Percentiles rank a stretch among this genome's conserved stretches.
Conservation (phyloP, 2,888 invertebrate species). For the Tridacna gigas region DNA sequence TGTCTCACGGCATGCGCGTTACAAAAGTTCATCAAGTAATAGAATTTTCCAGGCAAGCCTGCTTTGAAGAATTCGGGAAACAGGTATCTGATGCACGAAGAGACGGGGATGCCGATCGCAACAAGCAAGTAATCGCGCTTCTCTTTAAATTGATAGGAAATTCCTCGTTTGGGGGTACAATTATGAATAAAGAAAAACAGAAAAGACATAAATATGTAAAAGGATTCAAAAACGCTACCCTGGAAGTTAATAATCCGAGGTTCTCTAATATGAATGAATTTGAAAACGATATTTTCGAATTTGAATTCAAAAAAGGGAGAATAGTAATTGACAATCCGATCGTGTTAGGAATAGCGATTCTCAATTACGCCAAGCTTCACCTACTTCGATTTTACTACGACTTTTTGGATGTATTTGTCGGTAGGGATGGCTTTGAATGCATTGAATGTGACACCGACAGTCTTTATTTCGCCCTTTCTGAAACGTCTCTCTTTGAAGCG, state of each 20-base stretch:
- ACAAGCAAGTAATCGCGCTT: conserved; percentile 15
- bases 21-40: conserved; percentile 51
- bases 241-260: conserved; percentile 28
- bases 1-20: conserved; percentile 54
- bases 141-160: conserved; percentile 34
- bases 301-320: not conserved
- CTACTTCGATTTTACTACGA: conserved; percentile 62
- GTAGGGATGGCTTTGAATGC: conserved; percentile 3
- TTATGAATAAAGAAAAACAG: conserved; percentile 31
- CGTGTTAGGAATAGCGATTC: conserved; percentile 37
- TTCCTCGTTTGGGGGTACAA: conserved; percentile 26
- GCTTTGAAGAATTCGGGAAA: conserved; percentile 53
- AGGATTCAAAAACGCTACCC: conserved; percentile 18
- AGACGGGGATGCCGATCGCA: conserved; percentile 27
- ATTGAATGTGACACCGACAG: too few relatives aligned
- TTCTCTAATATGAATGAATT: not conserved
- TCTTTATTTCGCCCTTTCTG: too few relatives aligned
- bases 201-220: conserved; percentile 29
- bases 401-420: conserved; percentile 53
- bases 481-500: too few relatives aligned
- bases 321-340: too few relatives aligned
- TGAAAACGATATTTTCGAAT: conserved; percentile 25
- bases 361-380: conserved; percentile 66
- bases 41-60: conserved; percentile 36
- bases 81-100: conserved; percentile 19